Percentiles rank a stretch among this genome's conserved stretches.
phyloP scores from a whole-genome alignment of 2,797 vertebrate species.

The Podargus strigoides region DNA sequence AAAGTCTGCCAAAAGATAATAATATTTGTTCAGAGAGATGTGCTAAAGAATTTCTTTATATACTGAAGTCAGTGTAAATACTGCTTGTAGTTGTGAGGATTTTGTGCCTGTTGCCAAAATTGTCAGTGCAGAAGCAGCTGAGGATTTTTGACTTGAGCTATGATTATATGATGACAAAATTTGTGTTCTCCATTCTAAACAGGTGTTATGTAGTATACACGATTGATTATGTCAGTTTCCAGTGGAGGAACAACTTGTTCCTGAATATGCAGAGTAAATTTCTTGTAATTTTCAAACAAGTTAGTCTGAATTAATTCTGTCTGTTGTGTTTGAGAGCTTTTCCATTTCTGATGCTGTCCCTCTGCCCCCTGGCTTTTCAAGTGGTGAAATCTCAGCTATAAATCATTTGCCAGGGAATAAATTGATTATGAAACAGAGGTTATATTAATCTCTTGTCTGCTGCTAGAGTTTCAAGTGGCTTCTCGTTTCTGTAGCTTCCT shows the following conservation, averaged over 20 bases:
- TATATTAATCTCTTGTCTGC: background rate
- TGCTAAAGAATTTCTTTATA: background rate
- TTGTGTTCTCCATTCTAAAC: background rate
- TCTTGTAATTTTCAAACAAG: background rate
- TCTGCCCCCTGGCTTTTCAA: background rate
- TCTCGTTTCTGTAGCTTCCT: background rate
- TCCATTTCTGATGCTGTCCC: background rate
- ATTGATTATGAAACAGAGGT: background rate
- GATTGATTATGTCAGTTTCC: background rate
- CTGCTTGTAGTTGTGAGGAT: background rate
- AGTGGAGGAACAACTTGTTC: background rate
- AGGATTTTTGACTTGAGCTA: background rate
- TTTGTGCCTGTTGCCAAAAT: background rate
- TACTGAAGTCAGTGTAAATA: background rate
- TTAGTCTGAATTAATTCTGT: background rate
- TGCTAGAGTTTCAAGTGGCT: background rate
- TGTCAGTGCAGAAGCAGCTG: background rate
- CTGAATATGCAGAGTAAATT: background rate
- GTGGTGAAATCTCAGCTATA: background rate
- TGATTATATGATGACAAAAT: background rate
- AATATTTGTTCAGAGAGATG: conserved; percentile 15
- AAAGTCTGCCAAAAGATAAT: background rate
- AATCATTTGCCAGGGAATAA: background rate
- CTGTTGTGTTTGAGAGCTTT: background rate
- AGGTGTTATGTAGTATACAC: background rate